Percentiles rank a stretch among this genome's conserved stretches.
Conservation (phyloP, 2,888 invertebrate genomes). For the Caenorhabditis imperialis region DNA sequence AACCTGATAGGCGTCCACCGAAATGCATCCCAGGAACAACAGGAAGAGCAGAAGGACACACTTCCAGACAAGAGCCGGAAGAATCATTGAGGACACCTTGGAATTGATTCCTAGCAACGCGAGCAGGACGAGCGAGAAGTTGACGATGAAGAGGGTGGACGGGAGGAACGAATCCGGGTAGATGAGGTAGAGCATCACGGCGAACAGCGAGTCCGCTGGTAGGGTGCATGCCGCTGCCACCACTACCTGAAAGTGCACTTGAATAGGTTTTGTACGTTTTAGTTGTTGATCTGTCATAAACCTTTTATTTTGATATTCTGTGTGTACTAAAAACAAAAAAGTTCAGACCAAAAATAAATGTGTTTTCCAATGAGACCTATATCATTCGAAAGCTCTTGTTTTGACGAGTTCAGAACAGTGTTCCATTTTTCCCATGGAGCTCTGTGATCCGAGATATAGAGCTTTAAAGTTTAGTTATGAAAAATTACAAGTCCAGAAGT, state of each 20-base stretch:
- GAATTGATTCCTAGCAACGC: conserved; percentile 52
- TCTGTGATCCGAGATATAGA: too few species aligned
- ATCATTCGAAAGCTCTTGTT: too few species aligned
- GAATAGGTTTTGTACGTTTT: too few species aligned
- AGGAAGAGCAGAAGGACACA: conserved; percentile 46
- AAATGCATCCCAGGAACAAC: conserved; percentile 52
- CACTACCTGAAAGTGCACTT: conserved; percentile 50
- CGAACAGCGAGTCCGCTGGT: conserved; percentile 49
- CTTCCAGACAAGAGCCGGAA: conserved; percentile 55
- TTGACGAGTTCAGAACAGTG: too few species aligned
- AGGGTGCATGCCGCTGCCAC: conserved; percentile 55
- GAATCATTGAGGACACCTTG: conserved; percentile 49
- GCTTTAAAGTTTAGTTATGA: too few species aligned
- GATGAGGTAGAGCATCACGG: conserved; percentile 44
- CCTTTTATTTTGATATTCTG: too few species aligned
- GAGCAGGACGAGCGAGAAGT: conserved; percentile 47
- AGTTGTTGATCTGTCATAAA: too few species aligned
- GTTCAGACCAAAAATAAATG: too few species aligned
- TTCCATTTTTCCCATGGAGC: too few species aligned
- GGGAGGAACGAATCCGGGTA: conserved; percentile 55
- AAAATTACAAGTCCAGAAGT: too few species aligned
- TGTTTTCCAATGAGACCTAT: too few species aligned
- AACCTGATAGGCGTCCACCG: conserved; percentile 48
- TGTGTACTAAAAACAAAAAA: too few species aligned
- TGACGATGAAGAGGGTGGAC: conserved; percentile 47